A percentile compares a stretch with the other conserved stretches of the same genome.
These are phyloP conservation scores for Porites rus DNA, from an alignment of 92 coral and sea anemone species.

Conservation along the genomic window DNA sequence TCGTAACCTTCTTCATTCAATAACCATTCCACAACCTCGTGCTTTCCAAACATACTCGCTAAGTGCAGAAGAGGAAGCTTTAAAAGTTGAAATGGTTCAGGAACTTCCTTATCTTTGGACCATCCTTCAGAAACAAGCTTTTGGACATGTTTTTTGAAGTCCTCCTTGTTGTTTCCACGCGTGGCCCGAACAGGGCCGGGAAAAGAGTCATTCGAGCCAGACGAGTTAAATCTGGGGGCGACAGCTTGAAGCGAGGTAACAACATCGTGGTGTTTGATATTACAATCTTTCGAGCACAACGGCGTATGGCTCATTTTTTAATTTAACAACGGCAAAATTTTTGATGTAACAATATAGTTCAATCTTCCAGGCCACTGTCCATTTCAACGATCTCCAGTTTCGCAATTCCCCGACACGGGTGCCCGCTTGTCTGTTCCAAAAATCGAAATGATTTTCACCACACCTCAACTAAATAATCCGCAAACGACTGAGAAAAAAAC, in stretches of 20 bases:
- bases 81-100: conserved; percentile 43
- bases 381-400: background rate
- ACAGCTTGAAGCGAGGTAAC: conserved; percentile 29
- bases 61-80: conserved; percentile 61
- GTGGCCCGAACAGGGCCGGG: conserved; percentile 30
- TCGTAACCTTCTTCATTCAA: conserved; percentile 54
- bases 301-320: conserved; percentile 50
- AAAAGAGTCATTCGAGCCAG: background rate
- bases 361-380: background rate
- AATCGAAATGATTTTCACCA: background rate
- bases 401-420: background rate
- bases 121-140: conserved; percentile 39
- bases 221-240: conserved; percentile 17
- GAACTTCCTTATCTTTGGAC: conserved; percentile 41
- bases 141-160: conserved; percentile 37
- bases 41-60: conserved; percentile 67
- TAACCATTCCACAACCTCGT: conserved; percentile 55
- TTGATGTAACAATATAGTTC: too few relatives aligned
- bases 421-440: background rate
- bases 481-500: background rate
- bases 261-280: conserved; percentile 38
- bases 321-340: background rate
- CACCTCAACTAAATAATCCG: background rate
- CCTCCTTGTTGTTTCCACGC: conserved; percentile 38
- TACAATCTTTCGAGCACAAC: conserved; percentile 42